phyloP scores from a whole-genome alignment of 2,113 vertebrate species.

The Heptranchias perlo region DNA sequence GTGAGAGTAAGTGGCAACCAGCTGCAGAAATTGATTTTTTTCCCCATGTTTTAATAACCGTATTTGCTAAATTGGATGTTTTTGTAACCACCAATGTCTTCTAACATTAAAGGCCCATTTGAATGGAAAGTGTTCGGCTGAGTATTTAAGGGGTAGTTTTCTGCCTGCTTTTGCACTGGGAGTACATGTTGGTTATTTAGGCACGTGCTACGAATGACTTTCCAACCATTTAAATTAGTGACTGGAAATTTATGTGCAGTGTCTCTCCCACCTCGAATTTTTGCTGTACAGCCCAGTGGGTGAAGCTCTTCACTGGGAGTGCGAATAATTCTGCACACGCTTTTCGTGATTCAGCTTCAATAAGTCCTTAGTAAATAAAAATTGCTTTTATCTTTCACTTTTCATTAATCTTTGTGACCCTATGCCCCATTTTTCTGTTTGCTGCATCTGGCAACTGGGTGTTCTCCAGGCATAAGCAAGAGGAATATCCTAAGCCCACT shows the following conservation, averaged over 20 bases:
- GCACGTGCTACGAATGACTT: background rate
- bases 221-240: background rate
- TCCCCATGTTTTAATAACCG: slow-evolving; percentile 31
- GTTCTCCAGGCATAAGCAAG: background rate
- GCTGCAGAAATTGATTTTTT: background rate
- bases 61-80: slow-evolving; percentile 32
- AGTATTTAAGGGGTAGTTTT: too few species aligned
- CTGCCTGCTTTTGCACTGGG: background rate
- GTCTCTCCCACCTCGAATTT: background rate
- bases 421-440: background rate
- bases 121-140: background rate
- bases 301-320: background rate
- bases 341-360: background rate
- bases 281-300: background rate
- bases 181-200: background rate
- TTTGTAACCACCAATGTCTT: background rate
- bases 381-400: background rate
- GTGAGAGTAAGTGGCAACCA: slow-evolving; percentile 11
- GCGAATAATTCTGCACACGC: background rate
- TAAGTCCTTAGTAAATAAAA: background rate
- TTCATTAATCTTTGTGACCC: background rate
- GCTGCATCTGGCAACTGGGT: background rate
- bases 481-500: too few species aligned
- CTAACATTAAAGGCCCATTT: background rate
- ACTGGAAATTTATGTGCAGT: background rate